phyloP scores from a whole-genome alignment of 2,113 vertebrate genomes.

The Sminthopsis crassicaudata region DNA sequence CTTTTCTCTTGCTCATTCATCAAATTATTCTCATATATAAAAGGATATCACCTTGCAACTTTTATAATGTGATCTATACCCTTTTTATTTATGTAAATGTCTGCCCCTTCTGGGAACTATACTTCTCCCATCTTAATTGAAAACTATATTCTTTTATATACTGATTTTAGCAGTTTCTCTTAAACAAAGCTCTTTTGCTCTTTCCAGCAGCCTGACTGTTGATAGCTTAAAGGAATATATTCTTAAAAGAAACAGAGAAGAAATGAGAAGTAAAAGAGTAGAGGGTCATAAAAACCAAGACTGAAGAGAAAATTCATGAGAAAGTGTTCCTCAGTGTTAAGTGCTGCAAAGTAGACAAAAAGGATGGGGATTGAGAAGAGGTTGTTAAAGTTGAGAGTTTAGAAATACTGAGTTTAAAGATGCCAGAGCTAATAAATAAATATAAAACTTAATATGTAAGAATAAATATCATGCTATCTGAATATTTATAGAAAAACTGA shows the following conservation, averaged over 20 bases:
- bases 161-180: background rate
- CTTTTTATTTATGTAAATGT: background rate
- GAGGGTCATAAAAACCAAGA: background rate
- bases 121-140: background rate
- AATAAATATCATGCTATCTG: background rate
- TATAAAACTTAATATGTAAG: background rate
- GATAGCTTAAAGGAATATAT: background rate
- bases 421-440: background rate
- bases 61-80: background rate
- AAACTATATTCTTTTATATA: background rate
- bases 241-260: background rate
- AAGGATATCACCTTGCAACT: background rate
- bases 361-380: background rate
- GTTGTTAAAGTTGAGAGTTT: background rate
- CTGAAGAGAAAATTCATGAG: background rate
- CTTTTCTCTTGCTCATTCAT: background rate
- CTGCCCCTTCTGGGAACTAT: background rate
- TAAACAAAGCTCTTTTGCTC: background rate
- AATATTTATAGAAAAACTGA: background rate
- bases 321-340: background rate
- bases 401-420: background rate
- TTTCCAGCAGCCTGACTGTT: background rate
- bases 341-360: background rate
- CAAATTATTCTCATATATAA: background rate
- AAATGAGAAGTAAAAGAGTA: background rate